Evolutionary conservation across 2,113 vertebrate species (phyloP).

Genomic region (Sinocyclocheilus maitianheensis): DNA sequence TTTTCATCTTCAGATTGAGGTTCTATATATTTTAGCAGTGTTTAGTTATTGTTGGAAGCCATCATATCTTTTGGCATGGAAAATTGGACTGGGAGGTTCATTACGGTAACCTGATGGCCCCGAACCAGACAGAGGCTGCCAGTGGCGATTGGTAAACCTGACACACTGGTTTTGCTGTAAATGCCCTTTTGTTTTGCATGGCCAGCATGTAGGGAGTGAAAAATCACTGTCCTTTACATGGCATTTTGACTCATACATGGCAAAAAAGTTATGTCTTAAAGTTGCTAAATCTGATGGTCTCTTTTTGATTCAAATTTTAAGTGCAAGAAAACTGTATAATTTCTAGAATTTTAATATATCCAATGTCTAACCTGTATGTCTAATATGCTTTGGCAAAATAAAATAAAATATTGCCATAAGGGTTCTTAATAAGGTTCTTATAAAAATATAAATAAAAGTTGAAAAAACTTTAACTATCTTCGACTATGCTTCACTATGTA

Average conservation of each 20-base stretch:
- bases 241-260: too few species aligned
- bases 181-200: constrained; percentile 14
- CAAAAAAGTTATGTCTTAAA: neutral
- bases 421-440: too few species aligned
- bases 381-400: neutral
- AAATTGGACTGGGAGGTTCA: neutral
- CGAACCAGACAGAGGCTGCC: neutral
- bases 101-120: neutral
- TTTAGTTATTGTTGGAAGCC: neutral
- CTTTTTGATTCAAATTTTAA: neutral
- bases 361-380: too few species aligned
- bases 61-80: neutral
- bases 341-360: too few species aligned
- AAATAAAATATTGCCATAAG: too few species aligned
- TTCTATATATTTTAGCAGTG: neutral
- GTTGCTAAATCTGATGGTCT: neutral
- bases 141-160: neutral
- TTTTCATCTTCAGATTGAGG: neutral
- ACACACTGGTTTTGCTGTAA: constrained; percentile 8
- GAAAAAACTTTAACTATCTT: neutral
- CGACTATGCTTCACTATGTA: neutral
- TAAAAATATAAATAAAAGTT: neutral
- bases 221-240: constrained; percentile 6
- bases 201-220: neutral
- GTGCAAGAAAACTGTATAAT: neutral